phyloP scores from a whole-genome alignment of 2,888 invertebrate genomes.

The Tribolium freemani region DNA sequence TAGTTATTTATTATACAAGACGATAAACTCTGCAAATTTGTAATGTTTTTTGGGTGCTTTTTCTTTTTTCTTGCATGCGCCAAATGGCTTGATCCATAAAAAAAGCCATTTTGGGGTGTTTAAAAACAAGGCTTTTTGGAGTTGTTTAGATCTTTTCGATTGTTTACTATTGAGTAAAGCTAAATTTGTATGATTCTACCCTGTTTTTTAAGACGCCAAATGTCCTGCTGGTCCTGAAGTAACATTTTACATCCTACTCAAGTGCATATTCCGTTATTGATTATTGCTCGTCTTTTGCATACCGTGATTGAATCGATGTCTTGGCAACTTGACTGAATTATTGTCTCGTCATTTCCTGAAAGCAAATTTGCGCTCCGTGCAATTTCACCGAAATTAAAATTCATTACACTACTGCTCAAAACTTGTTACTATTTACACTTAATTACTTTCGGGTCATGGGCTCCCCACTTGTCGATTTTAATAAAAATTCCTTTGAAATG shows the following conservation, averaged over 20 bases:
- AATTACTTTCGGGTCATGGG: background rate
- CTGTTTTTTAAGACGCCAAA: no score
- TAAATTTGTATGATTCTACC: no score
- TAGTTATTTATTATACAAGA: no score
- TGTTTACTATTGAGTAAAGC: no score
- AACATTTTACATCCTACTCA: background rate
- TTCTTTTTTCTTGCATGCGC: no score
- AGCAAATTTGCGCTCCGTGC: background rate
- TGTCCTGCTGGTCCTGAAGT: no score
- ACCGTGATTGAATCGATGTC: conserved; percentile 12
- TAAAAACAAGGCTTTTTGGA: no score
- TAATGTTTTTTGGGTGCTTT: no score
- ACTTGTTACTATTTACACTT: background rate
- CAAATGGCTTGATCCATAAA: no score
- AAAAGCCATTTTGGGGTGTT: no score
- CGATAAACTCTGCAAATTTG: no score
- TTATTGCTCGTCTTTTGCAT: background rate
- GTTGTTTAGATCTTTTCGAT: no score
- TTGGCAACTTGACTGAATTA: conserved; percentile 16
- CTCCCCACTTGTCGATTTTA: background rate
- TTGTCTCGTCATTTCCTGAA: conserved; percentile 3
- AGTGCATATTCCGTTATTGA: conserved; percentile 16
- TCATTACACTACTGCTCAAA: background rate
- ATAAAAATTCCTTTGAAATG: background rate
- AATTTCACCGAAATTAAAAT: background rate